Evolutionary conservation across 2,888 invertebrate species (phyloP).

Genomic region (Limnephilus rhombicus): DNA sequence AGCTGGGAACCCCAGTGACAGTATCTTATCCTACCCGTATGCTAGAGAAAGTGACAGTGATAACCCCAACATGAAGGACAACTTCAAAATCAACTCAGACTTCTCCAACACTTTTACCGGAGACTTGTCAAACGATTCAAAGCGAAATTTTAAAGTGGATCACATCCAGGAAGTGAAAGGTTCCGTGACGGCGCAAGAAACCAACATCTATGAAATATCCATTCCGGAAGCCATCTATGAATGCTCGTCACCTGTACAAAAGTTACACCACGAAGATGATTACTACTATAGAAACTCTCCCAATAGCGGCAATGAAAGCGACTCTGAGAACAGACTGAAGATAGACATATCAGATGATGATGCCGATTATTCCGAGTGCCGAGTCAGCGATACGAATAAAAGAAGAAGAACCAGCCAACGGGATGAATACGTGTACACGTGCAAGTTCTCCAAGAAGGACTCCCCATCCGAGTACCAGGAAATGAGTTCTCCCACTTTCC

Average conservation of each 20-base stretch:
- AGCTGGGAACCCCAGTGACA: constrained; percentile 6
- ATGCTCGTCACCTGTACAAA: constrained; percentile 37
- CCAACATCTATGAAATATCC: constrained; percentile 42
- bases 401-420: constrained; percentile 54
- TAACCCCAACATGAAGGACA: constrained; percentile 61
- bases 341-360: constrained; percentile 64
- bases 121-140: constrained; percentile 54
- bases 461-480: constrained; percentile 57
- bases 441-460: constrained; percentile 59
- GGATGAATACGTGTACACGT: constrained; percentile 50
- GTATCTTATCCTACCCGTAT: constrained; percentile 46
- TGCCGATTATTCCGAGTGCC: constrained; percentile 43
- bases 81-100: constrained; percentile 54
- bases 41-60: constrained; percentile 50
- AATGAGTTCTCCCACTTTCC: constrained; percentile 62
- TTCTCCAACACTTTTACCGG: constrained; percentile 47
- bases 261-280: constrained; percentile 52
- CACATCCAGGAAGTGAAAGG: constrained; percentile 54
- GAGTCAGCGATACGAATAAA: constrained; percentile 45
- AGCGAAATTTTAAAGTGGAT: constrained; percentile 44
- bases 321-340: constrained; percentile 62
- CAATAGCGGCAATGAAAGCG: constrained; percentile 63
- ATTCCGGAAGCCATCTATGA: constrained; percentile 40
- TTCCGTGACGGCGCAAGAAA: constrained; percentile 49
- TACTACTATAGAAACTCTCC: constrained; percentile 61